A percentile compares a stretch with the other conserved stretches of the same genome.
These are phyloP conservation scores for Panopea generosa DNA, from an alignment of 2,888 invertebrate species.

Conservation along the genomic window DNA sequence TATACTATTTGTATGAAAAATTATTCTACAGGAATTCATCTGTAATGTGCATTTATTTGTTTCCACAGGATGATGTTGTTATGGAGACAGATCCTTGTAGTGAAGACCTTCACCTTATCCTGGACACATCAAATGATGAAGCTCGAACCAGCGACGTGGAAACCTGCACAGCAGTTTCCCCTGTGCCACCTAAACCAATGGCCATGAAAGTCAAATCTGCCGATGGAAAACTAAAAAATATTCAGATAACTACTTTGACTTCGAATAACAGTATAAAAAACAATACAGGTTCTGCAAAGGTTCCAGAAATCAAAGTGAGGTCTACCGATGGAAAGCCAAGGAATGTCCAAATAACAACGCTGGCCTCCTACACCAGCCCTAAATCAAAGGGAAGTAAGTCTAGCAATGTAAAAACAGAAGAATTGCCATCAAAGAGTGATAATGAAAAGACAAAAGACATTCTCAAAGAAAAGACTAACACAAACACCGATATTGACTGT, in stretches of 20 bases:
- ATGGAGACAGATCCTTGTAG: slow-evolving; percentile 69
- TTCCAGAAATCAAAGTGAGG: slow-evolving; percentile 44
- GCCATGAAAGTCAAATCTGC: slow-evolving; percentile 42
- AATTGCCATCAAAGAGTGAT: not conserved
- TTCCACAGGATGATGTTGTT: slow-evolving; percentile 39
- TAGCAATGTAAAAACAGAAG: not conserved
- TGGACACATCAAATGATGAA: slow-evolving; percentile 64
- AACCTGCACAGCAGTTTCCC: not conserved
- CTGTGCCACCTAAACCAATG: slow-evolving; percentile 7
- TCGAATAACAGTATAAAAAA: slow-evolving; percentile 2
- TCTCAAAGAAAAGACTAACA: not conserved
- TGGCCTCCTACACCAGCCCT: slow-evolving; percentile 37
- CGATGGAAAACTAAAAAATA: slow-evolving; percentile 55
- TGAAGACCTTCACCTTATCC: slow-evolving; percentile 68
- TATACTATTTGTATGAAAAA: no score
- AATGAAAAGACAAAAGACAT: not conserved
- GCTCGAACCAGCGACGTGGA: slow-evolving; percentile 4
- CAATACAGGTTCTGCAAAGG: slow-evolving; percentile 19
- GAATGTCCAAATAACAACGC: slow-evolving; percentile 67
- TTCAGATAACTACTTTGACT: slow-evolving; percentile 66
- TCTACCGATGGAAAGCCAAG: slow-evolving; percentile 56
- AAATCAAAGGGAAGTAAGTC: slow-evolving; percentile 12
- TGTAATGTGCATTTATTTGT: slow-evolving; percentile 2
- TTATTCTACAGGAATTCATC: no score
- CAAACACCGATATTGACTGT: slow-evolving; percentile 2